A percentile compares a stretch with the other conserved stretches of the same genome.
Evolutionary conservation across 2,797 vertebrate species (phyloP).

Genomic region (Gymnocypris eckloni): DNA sequence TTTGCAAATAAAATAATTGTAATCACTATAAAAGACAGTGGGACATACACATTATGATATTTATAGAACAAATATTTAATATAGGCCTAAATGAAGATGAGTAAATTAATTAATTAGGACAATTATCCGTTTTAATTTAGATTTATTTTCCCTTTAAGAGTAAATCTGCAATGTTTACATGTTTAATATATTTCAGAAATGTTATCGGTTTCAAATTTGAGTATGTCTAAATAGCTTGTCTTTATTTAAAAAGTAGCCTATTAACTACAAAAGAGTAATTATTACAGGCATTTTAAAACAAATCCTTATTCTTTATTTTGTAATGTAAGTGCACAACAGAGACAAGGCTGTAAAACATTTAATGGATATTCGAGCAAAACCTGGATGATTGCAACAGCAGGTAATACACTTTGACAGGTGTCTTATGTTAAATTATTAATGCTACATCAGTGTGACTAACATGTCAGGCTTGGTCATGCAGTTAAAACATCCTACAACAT

Average conservation of each 20-base stretch:
- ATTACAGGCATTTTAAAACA: background rate
- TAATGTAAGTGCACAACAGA: background rate
- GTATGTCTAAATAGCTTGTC: background rate
- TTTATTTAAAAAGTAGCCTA: background rate
- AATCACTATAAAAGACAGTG: too few relatives aligned
- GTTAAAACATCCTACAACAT: conserved; percentile 10
- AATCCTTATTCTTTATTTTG: background rate
- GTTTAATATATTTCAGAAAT: background rate
- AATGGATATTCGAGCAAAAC: background rate
- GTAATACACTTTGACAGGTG: background rate
- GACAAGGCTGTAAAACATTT: background rate
- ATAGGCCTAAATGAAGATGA: background rate
- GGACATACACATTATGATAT: background rate
- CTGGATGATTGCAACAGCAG: background rate
- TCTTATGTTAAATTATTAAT: conserved; percentile 7
- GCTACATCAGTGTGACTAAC: background rate
- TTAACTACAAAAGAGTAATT: background rate
- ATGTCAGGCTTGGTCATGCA: background rate
- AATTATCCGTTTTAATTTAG: background rate
- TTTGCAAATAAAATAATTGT: background rate
- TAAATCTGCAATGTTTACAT: background rate
- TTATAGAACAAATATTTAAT: background rate
- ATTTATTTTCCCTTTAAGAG: background rate
- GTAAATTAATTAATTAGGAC: background rate
- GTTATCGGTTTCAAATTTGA: background rate